Evolutionary conservation across 2,888 invertebrate species (phyloP).

Genomic region (Mimas tiliae): DNA sequence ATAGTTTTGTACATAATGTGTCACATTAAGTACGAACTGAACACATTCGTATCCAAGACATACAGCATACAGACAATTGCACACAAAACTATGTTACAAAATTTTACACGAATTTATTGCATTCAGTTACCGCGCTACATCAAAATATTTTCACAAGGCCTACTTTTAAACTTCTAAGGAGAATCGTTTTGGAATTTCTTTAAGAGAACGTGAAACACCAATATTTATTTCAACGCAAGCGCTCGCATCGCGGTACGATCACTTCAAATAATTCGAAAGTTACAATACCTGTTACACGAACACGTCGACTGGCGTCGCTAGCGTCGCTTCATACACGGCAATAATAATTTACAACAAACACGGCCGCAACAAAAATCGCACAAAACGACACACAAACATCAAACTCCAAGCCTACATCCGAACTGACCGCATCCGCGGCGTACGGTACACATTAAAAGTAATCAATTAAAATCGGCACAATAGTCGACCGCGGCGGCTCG

Average conservation of each 20-base stretch:
- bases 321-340: constrained; percentile 49
- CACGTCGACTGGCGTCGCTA: constrained; percentile 43
- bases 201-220: constrained; percentile 66
- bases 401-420: constrained; percentile 71
- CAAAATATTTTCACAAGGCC: constrained; percentile 73
- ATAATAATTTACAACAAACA: constrained; percentile 77
- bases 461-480: constrained; percentile 65
- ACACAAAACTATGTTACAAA: constrained; percentile 57
- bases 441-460: constrained; percentile 75
- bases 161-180: constrained; percentile 61
- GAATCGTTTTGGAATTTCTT: constrained; percentile 57
- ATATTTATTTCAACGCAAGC: constrained; percentile 51
- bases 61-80: constrained; percentile 21
- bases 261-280: constrained; percentile 48
- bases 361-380: constrained; percentile 71
- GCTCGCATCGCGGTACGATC: constrained; percentile 41
- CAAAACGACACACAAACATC: constrained; percentile 72
- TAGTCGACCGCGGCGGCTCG: constrained; percentile 63
- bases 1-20: constrained; percentile 39
- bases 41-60: constrained; percentile 9
- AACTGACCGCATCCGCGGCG: constrained; percentile 67
- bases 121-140: constrained; percentile 76
- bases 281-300: constrained; percentile 44
- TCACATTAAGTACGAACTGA: constrained; percentile 16
- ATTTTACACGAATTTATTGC: constrained; percentile 72